phyloP scores from a whole-genome alignment of 1,140 invertebrate genomes.

The Apocrypta bakeri region DNA sequence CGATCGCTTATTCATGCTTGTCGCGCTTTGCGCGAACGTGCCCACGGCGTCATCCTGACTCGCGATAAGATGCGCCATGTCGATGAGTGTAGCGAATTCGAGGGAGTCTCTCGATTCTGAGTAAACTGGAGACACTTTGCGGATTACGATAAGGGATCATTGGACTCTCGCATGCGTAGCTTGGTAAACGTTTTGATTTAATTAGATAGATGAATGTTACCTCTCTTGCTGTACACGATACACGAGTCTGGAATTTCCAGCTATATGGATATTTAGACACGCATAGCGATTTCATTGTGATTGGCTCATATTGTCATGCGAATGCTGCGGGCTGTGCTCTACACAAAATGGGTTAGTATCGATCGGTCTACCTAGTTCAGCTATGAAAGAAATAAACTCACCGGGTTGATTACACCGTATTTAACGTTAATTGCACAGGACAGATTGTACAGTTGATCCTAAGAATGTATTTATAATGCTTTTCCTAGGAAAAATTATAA shows the following conservation, averaged over 20 bases:
- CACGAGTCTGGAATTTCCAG: not conserved
- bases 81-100: constrained; percentile 5
- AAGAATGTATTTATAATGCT: not conserved
- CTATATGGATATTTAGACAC: not conserved
- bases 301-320: not conserved
- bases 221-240: no score
- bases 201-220: not conserved
- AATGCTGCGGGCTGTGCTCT: not conserved
- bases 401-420: not conserved
- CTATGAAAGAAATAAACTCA: not conserved
- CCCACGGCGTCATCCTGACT: not conserved
- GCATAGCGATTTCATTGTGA: not conserved
- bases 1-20: constrained; percentile 42
- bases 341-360: not conserved
- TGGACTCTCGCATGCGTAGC: no score
- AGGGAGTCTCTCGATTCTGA: not conserved
- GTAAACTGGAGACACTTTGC: constrained; percentile 1
- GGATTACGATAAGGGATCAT: not conserved
- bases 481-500: not conserved
- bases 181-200: not conserved
- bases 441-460: not conserved
- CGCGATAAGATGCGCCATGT: constrained; percentile 30
- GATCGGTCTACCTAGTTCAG: not conserved
- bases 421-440: not conserved
- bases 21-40: constrained; percentile 7